phyloP scores from a whole-genome alignment of 2,888 invertebrate species.

The Thumatha senex region DNA sequence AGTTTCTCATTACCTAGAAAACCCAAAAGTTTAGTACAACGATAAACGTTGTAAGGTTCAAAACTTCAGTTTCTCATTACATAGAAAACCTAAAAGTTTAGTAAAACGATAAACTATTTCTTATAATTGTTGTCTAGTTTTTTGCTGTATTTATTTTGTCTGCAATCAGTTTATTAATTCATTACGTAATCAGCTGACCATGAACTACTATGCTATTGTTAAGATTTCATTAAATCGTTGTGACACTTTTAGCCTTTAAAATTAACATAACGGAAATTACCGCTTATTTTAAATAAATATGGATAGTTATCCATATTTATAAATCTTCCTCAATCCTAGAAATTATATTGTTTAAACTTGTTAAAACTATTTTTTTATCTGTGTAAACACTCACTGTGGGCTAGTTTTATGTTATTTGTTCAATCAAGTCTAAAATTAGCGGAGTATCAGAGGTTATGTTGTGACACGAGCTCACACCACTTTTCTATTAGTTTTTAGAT shows the following conservation, averaged over 20 bases:
- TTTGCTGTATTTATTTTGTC: no score
- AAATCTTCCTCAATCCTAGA: neutral
- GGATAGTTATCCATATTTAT: neutral
- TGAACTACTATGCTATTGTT: slow-evolving; percentile 41
- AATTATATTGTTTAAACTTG: neutral
- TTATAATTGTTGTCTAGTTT: no score
- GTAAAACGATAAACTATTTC: no score
- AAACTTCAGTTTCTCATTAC: neutral
- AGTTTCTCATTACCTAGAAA: neutral
- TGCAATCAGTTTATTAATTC: slow-evolving; percentile 27
- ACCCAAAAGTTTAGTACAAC: neutral
- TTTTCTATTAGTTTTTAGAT: no score
- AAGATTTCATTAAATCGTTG: slow-evolving; percentile 44
- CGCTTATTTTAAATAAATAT: slow-evolving; percentile 15
- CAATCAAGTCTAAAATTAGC: no score
- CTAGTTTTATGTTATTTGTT: no score
- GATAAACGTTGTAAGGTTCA: slow-evolving; percentile 5
- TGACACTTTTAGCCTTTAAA: slow-evolving; percentile 38
- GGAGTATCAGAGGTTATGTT: no score
- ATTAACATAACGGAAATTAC: slow-evolving; percentile 48
- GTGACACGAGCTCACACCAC: no score
- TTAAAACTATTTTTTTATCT: neutral
- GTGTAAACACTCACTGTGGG: neutral
- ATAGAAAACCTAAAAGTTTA: neutral
- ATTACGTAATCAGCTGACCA: slow-evolving; percentile 45